phyloP scores from a whole-genome alignment of 2,113 vertebrate species.

The Cinclus cinclus region DNA sequence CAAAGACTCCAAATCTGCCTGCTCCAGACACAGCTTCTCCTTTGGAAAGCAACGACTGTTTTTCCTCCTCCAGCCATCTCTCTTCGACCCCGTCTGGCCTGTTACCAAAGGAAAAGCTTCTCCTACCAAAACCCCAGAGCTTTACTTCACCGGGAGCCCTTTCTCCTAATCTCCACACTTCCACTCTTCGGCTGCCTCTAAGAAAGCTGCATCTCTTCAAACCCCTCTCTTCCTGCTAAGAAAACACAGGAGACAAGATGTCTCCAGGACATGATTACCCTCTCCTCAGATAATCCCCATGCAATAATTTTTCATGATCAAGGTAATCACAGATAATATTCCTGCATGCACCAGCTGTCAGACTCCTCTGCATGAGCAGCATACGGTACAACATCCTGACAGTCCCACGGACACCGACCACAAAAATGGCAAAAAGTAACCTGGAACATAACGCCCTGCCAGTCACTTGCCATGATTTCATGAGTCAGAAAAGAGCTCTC shows the following conservation, averaged over 20 bases:
- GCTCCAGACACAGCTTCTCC: not conserved
- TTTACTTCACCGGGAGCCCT: not conserved
- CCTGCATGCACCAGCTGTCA: not conserved
- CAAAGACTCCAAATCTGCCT: not conserved
- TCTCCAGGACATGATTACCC: not conserved
- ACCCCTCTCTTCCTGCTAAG: not conserved
- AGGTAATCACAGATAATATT: not conserved
- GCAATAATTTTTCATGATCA: not conserved
- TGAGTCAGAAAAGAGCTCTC: not conserved
- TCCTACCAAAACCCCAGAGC: not conserved
- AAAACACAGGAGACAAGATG: not conserved
- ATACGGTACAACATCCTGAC: not conserved
- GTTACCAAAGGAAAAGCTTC: slow-evolving; percentile 30
- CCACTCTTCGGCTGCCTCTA: not conserved
- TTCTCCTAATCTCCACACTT: not conserved
- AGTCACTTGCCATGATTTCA: not conserved
- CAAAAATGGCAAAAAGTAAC: not conserved
- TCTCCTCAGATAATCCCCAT: not conserved
- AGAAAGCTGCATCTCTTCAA: slow-evolving; percentile 10
- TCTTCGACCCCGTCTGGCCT: not conserved
- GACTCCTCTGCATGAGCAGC: not conserved
- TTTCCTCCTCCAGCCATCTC: not conserved
- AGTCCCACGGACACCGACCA: rapidly evolving
- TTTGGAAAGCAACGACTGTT: not conserved
- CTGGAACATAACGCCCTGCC: not conserved